Percentiles rank a stretch among this genome's conserved stretches.
Conservation (phyloP, 2,888 invertebrate species). For the Hemicrepidius hirtus region DNA sequence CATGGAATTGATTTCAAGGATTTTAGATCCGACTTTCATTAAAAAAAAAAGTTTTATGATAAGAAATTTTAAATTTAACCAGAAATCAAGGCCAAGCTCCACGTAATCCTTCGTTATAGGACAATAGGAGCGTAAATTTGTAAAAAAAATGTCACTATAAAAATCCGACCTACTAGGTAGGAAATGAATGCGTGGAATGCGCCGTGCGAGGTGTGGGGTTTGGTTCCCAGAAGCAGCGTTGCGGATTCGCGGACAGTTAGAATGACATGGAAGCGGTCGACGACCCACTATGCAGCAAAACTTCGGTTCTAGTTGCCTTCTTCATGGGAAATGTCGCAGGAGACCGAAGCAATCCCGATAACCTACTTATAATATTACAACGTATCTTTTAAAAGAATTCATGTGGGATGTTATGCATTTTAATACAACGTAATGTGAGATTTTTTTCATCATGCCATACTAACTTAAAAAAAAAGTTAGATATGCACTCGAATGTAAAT, state of each 20-base stretch:
- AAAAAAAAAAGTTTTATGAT: too few species aligned
- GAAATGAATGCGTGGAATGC: slow-evolving; percentile 66
- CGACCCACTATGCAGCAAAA: slow-evolving; percentile 67
- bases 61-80: background rate
- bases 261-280: slow-evolving; percentile 72
- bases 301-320: slow-evolving; percentile 47
- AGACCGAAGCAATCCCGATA: slow-evolving; percentile 49
- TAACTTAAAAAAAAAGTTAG: too few species aligned
- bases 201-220: slow-evolving; percentile 69
- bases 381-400: slow-evolving; percentile 17
- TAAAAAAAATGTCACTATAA: slow-evolving; percentile 47
- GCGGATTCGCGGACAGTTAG: slow-evolving; percentile 70
- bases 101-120: background rate
- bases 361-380: slow-evolving; percentile 43
- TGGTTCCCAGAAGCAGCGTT: slow-evolving; percentile 73
- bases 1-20: too few species aligned
- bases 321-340: slow-evolving; percentile 52
- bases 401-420: slow-evolving; percentile 21
- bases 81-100: background rate
- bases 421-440: background rate
- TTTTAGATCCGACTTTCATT: too few species aligned
- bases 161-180: slow-evolving; percentile 53
- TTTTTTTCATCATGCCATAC: too few species aligned
- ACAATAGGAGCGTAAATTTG: slow-evolving; percentile 24
- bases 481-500: too few species aligned